Evolutionary conservation across 2,888 invertebrate genomes (phyloP), one percentile per base, ranked within the genome.

Genomic region (Pollenia amentaria): DNA sequence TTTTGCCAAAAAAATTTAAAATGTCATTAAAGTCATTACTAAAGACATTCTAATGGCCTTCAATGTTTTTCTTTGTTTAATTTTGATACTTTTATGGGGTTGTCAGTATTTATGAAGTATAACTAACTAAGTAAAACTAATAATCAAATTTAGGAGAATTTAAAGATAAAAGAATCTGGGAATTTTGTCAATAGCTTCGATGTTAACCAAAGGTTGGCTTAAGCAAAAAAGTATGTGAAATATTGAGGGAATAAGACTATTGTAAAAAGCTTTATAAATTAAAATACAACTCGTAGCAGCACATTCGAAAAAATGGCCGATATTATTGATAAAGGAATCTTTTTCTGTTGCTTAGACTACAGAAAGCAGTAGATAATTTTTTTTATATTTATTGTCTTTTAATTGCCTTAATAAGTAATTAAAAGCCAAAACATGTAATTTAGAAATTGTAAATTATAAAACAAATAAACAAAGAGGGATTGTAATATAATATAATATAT

Each of bases 111-210:
- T 16, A 6, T 18, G 7, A 53, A 3, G 9, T 72, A 42, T 62
- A n/a, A n/a, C n/a, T n/a, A n/a, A n/a, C n/a, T n/a, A 14, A 18
- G 75, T 48, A 46, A 73, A 67, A 81, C 81, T 53, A 76, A 82
- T 82, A 12, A 60, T 69, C 72, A 72, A 75, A 82, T 82, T 82
- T 62, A 53, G 57, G 44, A 53, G n/a, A 18, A 42, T 7, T 55
- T 21, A 44, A 21, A 53, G 42, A 55, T 21, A n/a, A n/a, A n/a
- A n/a, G n/a, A n/a, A n/a, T n/a, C n/a, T n/a, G n/a, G n/a, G n/a
- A n/a, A n/a, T n/a, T n/a, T n/a, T n/a, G n/a, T n/a, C n/a, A n/a
- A n/a, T n/a, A n/a, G n/a, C n/a, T n/a, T n/a, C n/a, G n/a, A n/a
- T n/a, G n/a, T n/a, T n/a, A n/a, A n/a, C n/a, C n/a, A n/a, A n/a